These are phyloP conservation scores for Protonemura montana DNA, from an alignment of 2,888 invertebrate genomes.

Conservation along the genomic window DNA sequence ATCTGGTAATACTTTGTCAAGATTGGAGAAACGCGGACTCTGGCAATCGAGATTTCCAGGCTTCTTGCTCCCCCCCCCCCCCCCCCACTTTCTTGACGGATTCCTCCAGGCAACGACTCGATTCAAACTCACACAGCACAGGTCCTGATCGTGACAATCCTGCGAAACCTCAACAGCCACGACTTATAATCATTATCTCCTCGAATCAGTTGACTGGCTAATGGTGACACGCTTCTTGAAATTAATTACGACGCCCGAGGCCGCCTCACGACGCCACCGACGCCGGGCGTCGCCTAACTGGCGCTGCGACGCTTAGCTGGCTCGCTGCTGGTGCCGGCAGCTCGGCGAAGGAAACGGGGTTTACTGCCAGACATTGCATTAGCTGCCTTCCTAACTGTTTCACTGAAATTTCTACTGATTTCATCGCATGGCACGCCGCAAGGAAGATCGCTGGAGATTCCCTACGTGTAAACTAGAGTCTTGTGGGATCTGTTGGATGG, in stretches of 20 bases:
- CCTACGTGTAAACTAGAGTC: not conserved
- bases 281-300: not conserved
- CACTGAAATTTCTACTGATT: not conserved
- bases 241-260: not conserved
- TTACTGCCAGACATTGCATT: not conserved
- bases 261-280: not conserved
- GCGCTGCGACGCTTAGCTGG: not conserved
- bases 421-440: not conserved
- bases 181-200: conserved; percentile 5
- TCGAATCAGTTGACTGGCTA: conserved; percentile 1
- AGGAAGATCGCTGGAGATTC: not conserved
- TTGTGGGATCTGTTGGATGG: not conserved
- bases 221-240: conserved; percentile 12
- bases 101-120: not conserved
- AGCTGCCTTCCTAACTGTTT: not conserved
- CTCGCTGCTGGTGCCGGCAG: too few relatives aligned
- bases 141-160: not conserved
- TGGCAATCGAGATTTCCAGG: not conserved
- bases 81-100: too few relatives aligned
- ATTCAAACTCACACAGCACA: not conserved
- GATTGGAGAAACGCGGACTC: not conserved
- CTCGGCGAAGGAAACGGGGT: not conserved
- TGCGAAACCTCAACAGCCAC: not conserved
- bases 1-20: not conserved
- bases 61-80: too few relatives aligned